Conservation (phyloP, 2,113 vertebrate genomes). For the Eira barbara region DNA sequence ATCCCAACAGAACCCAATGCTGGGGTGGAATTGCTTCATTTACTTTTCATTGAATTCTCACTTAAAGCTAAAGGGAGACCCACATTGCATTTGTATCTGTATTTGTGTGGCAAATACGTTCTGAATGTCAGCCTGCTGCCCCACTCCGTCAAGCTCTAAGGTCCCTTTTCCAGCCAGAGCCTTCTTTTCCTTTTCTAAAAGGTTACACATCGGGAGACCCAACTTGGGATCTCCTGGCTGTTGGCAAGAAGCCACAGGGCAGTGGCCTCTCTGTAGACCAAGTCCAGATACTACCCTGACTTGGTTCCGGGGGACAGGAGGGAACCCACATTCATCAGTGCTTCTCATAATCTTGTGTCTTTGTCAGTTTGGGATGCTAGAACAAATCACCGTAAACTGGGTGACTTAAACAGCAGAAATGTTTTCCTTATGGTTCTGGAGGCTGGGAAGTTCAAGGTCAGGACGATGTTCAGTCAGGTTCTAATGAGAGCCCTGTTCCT, state of each 20-base stretch:
- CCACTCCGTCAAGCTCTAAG: not conserved
- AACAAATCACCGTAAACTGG: not conserved
- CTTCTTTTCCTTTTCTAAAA: slow-evolving; percentile 24
- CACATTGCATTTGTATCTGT: not conserved
- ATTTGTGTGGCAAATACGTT: not conserved
- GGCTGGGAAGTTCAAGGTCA: not conserved
- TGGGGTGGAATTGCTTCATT: not conserved
- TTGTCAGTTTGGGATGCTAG: not conserved
- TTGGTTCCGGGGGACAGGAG: not conserved
- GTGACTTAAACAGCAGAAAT: not conserved
- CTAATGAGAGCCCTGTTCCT: not conserved
- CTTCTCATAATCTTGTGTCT: not conserved
- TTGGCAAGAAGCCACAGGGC: not conserved
- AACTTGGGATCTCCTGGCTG: not conserved
- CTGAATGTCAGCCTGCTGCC: not conserved
- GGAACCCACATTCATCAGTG: not conserved
- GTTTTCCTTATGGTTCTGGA: not conserved
- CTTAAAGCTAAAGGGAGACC: not conserved
- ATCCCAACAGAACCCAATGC: not conserved
- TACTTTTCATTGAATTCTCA: not conserved
- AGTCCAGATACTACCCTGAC: not conserved
- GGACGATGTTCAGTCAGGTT: not conserved
- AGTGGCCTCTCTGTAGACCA: not conserved
- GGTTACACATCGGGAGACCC: no score
- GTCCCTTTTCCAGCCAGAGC: not conserved